Conservation (phyloP, 2,888 invertebrate genomes). For the Laspeyria flexula region DNA sequence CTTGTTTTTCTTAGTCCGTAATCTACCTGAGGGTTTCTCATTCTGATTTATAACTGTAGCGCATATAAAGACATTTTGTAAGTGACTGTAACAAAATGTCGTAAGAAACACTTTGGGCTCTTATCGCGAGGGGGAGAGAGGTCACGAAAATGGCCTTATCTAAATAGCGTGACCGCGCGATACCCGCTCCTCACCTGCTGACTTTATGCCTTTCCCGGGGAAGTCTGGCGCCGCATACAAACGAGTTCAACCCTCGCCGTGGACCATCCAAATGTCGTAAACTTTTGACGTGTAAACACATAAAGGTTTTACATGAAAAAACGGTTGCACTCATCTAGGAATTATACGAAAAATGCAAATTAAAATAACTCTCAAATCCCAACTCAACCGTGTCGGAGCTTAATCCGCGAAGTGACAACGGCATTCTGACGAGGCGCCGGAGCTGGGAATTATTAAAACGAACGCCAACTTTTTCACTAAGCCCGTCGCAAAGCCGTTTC, state of each 20-base stretch:
- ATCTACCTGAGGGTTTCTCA: conserved; percentile 22
- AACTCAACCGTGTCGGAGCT: conserved; percentile 85
- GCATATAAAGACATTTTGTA: conserved; percentile 17
- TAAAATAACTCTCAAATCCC: conserved; percentile 85
- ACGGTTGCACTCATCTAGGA: conserved; percentile 64
- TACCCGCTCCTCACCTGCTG: conserved; percentile 76
- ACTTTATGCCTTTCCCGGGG: conserved; percentile 79
- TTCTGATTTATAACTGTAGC: conserved; percentile 8
- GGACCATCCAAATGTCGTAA: conserved; percentile 67
- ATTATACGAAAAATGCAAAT: conserved; percentile 81
- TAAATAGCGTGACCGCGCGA: conserved; percentile 82
- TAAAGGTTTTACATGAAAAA: conserved; percentile 55
- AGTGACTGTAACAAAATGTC: conserved; percentile 52
- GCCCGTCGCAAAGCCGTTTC: conserved; percentile 86
- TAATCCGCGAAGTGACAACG: conserved; percentile 86
- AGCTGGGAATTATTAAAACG: conserved; percentile 86
- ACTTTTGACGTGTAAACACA: conserved; percentile 63
- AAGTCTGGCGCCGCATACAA: conserved; percentile 75
- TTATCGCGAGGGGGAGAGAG: conserved; percentile 68
- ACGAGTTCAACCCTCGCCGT: conserved; percentile 69
- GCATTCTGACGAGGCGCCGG: conserved; percentile 86
- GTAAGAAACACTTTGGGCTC: conserved; percentile 55
- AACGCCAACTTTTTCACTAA: conserved; percentile 86
- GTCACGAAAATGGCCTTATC: conserved; percentile 78
- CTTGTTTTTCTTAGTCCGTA: conserved; percentile 54